Base-by-base conservation (phyloP, 1,140 invertebrate species). In the Dryas iulia region DNA sequence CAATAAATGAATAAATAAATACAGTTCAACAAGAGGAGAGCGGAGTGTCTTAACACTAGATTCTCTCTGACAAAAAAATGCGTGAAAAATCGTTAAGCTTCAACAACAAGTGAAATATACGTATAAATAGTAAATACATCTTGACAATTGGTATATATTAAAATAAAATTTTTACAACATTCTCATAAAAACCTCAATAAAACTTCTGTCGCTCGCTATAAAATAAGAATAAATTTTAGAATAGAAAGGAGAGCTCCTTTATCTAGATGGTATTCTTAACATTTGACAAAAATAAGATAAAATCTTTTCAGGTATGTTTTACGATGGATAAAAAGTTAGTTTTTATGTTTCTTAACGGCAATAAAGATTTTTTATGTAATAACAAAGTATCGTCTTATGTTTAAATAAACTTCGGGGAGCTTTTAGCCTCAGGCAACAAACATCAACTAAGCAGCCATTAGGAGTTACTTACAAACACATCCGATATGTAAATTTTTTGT, bases 251-350 rank as follows among this genome's bases (percentile, higher is more conserved):
- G 10, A 62, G 60, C 25, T 53, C 14, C 60, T 62, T 62, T 62
- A 62, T 53, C 60, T 62, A 14, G 26, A 23, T 21, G 25, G 60
- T 24, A 25, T 53, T 62, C 60, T 53, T 62, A 62, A 62, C 24
- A 62, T 62, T 62, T 53, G 60, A 62, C 60, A 62, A 62, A 62
- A 62, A 62, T 53, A 14, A 62, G 39, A 62, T 53, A 62, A 62
- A 62, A 62, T 53, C 60, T 53, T 53, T n/a, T 23, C 60, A 30
- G 39, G 25, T 30, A 53, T 53, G 18, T 62, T 62, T 62, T 62
- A 62, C 25, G 60, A 30, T n/a, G 26, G 24, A 53, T 62, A 31
- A 62, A 62, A 62, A 53, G 33, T 62, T 26, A 62, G 47, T 39
- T 62, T 30, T 26, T 30, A 62, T 30, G 24, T 61, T 18, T 47